Conservation (phyloP, 2,888 invertebrate genomes). For the Sarcophaga variegata region DNA sequence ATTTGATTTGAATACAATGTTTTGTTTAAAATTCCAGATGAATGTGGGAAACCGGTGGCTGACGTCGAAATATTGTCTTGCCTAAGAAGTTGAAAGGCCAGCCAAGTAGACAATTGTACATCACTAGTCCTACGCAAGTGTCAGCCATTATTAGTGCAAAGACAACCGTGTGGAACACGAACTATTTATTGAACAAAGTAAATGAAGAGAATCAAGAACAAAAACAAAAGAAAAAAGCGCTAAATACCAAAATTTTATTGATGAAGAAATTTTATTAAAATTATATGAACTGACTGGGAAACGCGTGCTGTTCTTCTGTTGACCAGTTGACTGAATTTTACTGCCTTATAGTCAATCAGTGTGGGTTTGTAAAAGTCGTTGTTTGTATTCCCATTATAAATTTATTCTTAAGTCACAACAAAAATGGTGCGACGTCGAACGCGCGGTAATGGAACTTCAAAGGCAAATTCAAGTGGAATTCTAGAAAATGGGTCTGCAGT, state of each 20-base stretch:
- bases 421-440: constrained; percentile 77
- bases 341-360: constrained; percentile 36
- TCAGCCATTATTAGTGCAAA: constrained; percentile 29
- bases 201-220: constrained; percentile 13
- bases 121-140: constrained; percentile 43
- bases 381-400: background rate
- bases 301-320: constrained; percentile 8
- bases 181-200: background rate
- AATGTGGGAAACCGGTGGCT: constrained; percentile 40
- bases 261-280: background rate
- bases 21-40: constrained; percentile 38
- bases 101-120: constrained; percentile 10
- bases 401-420: constrained; percentile 1
- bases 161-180: constrained; percentile 9
- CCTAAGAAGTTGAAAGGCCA: constrained; percentile 26
- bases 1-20: constrained; percentile 1
- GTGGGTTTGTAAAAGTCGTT: constrained; percentile 20
- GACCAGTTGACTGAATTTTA: constrained; percentile 42
- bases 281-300: constrained; percentile 14
- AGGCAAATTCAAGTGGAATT: constrained; percentile 53
- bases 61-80: background rate
- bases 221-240: background rate
- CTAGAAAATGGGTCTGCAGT: constrained; percentile 63
- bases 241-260: background rate
- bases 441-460: constrained; percentile 73